Conservation (phyloP, 2,888 invertebrate genomes). For the Drosophila tripunctata region DNA sequence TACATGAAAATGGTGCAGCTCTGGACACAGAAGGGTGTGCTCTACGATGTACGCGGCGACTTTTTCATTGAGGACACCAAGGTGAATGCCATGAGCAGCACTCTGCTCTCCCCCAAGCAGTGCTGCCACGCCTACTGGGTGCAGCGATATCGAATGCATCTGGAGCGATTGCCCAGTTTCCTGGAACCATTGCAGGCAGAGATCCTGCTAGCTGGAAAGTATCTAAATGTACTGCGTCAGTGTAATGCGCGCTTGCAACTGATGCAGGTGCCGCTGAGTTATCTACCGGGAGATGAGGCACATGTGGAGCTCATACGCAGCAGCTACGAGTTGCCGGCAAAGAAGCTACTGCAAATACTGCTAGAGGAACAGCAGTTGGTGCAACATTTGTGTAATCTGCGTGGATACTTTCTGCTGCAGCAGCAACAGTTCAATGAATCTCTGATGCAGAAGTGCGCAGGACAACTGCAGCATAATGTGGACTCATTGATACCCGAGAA, state of each 20-base stretch:
- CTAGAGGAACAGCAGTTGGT: slow-evolving; percentile 30
- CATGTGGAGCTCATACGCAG: slow-evolving; percentile 35
- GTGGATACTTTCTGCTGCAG: slow-evolving; percentile 51
- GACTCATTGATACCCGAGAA: slow-evolving; percentile 36
- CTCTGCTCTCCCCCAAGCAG: slow-evolving; percentile 46
- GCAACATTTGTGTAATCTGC: slow-evolving; percentile 45
- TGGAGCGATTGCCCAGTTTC: slow-evolving; percentile 46
- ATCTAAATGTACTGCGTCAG: slow-evolving; percentile 58
- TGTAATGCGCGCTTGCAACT: slow-evolving; percentile 57
- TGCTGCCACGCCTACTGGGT: slow-evolving; percentile 60
- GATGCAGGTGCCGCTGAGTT: slow-evolving; percentile 43
- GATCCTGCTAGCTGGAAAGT: slow-evolving; percentile 61
- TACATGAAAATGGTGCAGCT: slow-evolving; percentile 67
- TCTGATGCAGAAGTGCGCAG: slow-evolving; percentile 26
- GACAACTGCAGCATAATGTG: slow-evolving; percentile 22
- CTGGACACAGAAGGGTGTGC: slow-evolving; percentile 64
- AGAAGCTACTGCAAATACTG: slow-evolving; percentile 42
- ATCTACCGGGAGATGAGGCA: slow-evolving; percentile 14
- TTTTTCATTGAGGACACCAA: slow-evolving; percentile 61
- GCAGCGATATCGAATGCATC: slow-evolving; percentile 39
- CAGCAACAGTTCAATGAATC: slow-evolving; percentile 19
- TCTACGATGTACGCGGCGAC: slow-evolving; percentile 53
- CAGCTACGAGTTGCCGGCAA: slow-evolving; percentile 55
- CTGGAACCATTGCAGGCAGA: slow-evolving; percentile 22
- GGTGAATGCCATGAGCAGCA: slow-evolving; percentile 40